Conservation (phyloP, 2,888 invertebrate genomes). For the Metalampra italica region DNA sequence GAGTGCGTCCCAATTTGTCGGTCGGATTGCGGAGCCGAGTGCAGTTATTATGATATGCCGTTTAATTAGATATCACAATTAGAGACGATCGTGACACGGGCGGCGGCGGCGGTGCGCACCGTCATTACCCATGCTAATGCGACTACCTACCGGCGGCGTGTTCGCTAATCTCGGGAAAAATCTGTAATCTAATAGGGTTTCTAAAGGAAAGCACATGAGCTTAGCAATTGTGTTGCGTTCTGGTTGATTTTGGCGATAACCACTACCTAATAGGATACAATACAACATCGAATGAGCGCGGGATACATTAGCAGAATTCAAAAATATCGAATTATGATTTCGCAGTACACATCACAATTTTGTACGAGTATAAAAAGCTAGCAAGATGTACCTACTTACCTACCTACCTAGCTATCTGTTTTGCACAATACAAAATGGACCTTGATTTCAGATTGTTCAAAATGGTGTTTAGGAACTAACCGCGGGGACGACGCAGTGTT, state of each 20-base stretch:
- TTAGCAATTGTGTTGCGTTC: neutral
- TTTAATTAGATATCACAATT: conserved; percentile 61
- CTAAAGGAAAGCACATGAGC: conserved; percentile 13
- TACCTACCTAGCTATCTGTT: too few relatives aligned
- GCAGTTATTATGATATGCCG: conserved; percentile 51
- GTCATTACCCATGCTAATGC: conserved; percentile 59
- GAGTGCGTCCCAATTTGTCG: conserved; percentile 43
- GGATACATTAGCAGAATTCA: too few relatives aligned
- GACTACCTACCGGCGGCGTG: conserved; percentile 13
- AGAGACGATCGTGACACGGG: conserved; percentile 50
- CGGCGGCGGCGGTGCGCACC: conserved; percentile 42
- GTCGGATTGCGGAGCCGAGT: conserved; percentile 38
- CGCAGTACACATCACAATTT: too few relatives aligned
- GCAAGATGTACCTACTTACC: too few relatives aligned
- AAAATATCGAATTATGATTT: too few relatives aligned
- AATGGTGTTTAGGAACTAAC: too few relatives aligned
- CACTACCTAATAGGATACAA: too few relatives aligned
- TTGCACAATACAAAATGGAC: too few relatives aligned
- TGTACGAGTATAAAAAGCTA: too few relatives aligned
- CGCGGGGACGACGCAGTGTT: too few relatives aligned
- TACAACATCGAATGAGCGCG: too few relatives aligned
- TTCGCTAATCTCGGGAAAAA: conserved; percentile 17
- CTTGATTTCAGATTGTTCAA: too few relatives aligned
- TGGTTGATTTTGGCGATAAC: neutral
- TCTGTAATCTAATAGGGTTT: conserved; percentile 17